Conservation (phyloP, 2,113 vertebrate species). For the Vulpes lagopus region DNA sequence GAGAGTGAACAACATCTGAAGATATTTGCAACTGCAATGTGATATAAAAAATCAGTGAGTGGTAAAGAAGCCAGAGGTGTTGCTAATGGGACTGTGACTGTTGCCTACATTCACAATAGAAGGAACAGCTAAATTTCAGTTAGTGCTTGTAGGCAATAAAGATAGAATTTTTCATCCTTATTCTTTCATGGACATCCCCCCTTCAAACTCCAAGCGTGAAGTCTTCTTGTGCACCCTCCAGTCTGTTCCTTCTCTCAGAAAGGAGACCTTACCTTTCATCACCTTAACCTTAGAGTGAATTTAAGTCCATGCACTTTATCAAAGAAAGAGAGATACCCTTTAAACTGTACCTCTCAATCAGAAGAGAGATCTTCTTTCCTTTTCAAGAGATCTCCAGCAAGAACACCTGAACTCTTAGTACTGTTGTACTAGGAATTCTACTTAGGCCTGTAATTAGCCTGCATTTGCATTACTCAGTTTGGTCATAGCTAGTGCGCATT, state of each 20-base stretch:
- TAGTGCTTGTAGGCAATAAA: not conserved
- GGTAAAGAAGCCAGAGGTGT: not conserved
- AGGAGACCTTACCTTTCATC: not conserved
- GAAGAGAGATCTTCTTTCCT: not conserved
- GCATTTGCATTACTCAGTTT: accelerated
- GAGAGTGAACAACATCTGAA: not conserved
- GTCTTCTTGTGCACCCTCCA: not conserved
- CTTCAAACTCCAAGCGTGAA: not conserved
- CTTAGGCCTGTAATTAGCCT: not conserved
- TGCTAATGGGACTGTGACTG: accelerated
- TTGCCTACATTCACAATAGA: not conserved
- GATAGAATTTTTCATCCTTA: accelerated
- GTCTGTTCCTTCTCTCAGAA: not conserved
- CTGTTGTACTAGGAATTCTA: not conserved
- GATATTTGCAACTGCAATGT: not conserved
- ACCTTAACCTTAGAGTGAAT: not conserved
- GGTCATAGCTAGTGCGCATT: not conserved
- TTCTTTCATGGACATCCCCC: not conserved
- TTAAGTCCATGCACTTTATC: not conserved
- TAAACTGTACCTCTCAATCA: not conserved
- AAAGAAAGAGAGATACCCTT: not conserved
- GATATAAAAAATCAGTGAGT: not conserved
- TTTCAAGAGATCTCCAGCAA: not conserved
- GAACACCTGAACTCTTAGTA: not conserved
- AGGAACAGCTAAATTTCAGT: not conserved